Percentiles rank a stretch among this genome's conserved stretches.
phyloP scores from a whole-genome alignment of 2,113 vertebrate species.

The Cyprinus carpio region DNA sequence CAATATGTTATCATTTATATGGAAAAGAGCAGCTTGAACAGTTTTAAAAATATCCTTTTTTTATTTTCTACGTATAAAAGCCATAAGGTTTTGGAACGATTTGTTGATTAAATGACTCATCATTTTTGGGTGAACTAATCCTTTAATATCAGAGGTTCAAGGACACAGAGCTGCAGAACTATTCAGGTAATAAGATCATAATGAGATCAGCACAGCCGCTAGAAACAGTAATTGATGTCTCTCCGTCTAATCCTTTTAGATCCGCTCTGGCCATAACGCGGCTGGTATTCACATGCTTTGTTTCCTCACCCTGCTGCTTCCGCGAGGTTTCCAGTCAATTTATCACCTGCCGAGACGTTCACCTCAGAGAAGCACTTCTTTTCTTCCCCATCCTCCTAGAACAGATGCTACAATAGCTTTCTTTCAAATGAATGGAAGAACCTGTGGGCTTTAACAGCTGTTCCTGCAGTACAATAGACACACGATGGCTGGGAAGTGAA shows the following conservation, averaged over 20 bases:
- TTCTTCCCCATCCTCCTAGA: background rate
- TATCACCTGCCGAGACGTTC: slow-evolving; percentile 17
- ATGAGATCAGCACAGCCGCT: slow-evolving; percentile 11
- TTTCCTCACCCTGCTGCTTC: background rate
- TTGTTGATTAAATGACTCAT: background rate
- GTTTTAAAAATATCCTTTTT: background rate
- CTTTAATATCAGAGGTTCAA: slow-evolving; percentile 10
- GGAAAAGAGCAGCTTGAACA: background rate
- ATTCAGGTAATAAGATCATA: slow-evolving; percentile 23
- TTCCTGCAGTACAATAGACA: background rate
- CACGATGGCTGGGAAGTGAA: background rate
- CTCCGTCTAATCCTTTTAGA: slow-evolving; percentile 23
- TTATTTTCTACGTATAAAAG: background rate
- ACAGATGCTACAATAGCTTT: background rate
- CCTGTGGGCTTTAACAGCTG: background rate
- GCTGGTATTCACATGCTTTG: background rate
- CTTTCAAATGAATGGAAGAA: slow-evolving; percentile 13
- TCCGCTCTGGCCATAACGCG: background rate
- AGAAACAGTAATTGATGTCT: background rate
- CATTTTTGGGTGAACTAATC: background rate
- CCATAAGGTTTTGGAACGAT: background rate
- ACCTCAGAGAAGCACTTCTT: background rate
- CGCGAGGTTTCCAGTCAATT: background rate
- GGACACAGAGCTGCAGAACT: background rate
- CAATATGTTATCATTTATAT: background rate